A percentile compares a stretch with the other conserved stretches of the same genome.
Evolutionary conservation across 2,113 vertebrate species (phyloP).

Genomic region (Macquaria australasica): DNA sequence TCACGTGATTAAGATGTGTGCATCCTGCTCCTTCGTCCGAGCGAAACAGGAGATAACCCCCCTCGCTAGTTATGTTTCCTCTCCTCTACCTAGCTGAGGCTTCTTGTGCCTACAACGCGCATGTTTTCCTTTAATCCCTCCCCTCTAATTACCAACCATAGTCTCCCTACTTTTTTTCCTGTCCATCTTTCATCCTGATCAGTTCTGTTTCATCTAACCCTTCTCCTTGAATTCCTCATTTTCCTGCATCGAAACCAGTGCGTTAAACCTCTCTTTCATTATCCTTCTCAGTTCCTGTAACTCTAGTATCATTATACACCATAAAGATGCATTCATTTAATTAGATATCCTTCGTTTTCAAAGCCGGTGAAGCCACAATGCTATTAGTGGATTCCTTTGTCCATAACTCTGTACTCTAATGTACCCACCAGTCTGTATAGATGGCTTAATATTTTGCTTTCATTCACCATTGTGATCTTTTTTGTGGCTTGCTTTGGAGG

Average conservation of each 20-base stretch:
- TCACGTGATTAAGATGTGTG: conserved; percentile 72
- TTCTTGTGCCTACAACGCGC: background rate
- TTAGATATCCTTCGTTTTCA: conserved; percentile 44
- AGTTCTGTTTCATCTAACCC: conserved; percentile 10
- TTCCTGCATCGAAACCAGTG: background rate
- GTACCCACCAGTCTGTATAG: conserved; percentile 38
- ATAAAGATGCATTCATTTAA: conserved; percentile 29
- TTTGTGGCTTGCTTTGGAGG: conserved; percentile 53
- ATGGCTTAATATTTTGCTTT: conserved; percentile 42
- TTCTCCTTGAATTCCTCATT: background rate
- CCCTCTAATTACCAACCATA: conserved; percentile 50
- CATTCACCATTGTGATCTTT: background rate
- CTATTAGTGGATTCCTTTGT: conserved; percentile 53
- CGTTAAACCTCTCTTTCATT: conserved; percentile 22
- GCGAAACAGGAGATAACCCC: conserved; percentile 56
- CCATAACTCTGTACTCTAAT: conserved; percentile 45
- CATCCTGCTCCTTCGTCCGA: conserved; percentile 53
- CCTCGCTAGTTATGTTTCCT: conserved; percentile 33
- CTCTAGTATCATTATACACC: conserved; percentile 16
- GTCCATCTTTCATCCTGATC: conserved; percentile 12
- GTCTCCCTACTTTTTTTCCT: background rate
- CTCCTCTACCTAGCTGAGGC: conserved; percentile 8
- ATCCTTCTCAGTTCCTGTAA: conserved; percentile 14
- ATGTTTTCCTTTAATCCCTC: conserved; percentile 40
- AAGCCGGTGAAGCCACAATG: conserved; percentile 47